phyloP scores from a whole-genome alignment of 2,113 vertebrate species.

The Macroglossus sobrinus region DNA sequence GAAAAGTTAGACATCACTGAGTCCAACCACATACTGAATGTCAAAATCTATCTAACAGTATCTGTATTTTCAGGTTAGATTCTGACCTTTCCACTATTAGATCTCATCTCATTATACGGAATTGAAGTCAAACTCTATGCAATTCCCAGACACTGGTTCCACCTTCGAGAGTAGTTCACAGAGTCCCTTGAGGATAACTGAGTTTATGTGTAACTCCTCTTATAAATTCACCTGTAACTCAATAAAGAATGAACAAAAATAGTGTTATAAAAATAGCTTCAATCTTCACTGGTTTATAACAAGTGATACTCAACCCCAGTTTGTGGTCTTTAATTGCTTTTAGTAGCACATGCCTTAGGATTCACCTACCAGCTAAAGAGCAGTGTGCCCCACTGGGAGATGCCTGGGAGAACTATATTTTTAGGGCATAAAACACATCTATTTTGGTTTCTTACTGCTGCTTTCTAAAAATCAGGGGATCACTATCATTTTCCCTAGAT shows the following conservation, averaged over 20 bases:
- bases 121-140: not conserved
- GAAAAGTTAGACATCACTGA: not conserved
- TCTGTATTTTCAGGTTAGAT: not conserved
- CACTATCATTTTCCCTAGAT: not conserved
- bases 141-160: not conserved
- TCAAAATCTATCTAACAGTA: not conserved
- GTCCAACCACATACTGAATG: not conserved
- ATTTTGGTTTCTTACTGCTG: not conserved
- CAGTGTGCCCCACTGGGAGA: not conserved
- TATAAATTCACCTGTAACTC: slow-evolving; percentile 25
- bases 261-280: not conserved
- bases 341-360: not conserved
- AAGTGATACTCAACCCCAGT: not conserved
- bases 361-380: not conserved
- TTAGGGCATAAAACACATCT: not conserved
- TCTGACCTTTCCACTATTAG: not conserved
- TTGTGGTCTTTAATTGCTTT: slow-evolving; percentile 19
- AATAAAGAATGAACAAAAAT: slow-evolving; percentile 41
- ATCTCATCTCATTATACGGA: not conserved
- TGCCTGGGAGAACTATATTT: not conserved
- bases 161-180: not conserved
- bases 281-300: slow-evolving; percentile 20
- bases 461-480: not conserved
- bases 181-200: not conserved
- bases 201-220: not conserved